Evolutionary conservation across 2,113 vertebrate genomes (phyloP).

Genomic region (Hipposideros armiger): DNA sequence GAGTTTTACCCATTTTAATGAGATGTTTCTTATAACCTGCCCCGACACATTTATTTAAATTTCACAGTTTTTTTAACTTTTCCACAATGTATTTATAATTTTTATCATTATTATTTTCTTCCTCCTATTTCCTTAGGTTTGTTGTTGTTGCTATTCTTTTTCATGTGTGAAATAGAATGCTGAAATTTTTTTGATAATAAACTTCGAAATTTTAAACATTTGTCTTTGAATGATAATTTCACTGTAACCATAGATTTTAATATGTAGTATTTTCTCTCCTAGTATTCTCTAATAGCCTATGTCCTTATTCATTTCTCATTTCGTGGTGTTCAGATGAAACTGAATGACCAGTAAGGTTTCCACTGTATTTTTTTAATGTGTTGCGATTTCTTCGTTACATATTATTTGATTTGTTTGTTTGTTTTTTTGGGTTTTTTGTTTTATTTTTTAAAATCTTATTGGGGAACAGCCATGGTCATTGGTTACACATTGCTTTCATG

Average conservation of each 20-base stretch:
- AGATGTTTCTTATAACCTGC: background rate
- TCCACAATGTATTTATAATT: background rate
- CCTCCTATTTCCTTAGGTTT: background rate
- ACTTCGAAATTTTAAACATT: background rate
- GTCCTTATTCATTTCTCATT: background rate
- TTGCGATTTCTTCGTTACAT: background rate
- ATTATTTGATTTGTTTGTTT: background rate
- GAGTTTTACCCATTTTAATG: background rate
- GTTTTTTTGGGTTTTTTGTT: too few relatives aligned
- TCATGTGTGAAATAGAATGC: background rate
- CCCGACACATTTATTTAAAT: background rate
- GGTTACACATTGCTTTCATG: too few relatives aligned
- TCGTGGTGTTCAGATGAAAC: background rate
- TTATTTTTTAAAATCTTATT: too few relatives aligned
- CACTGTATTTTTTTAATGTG: fast-evolving
- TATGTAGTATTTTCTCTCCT: background rate
- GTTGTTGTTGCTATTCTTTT: background rate
- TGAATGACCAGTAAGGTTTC: background rate
- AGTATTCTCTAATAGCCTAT: fast-evolving
- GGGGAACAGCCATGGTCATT: too few relatives aligned
- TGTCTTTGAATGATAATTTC: background rate
- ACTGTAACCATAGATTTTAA: background rate
- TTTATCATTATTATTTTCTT: background rate
- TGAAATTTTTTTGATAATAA: background rate
- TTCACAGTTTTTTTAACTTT: background rate